Base-by-base conservation (phyloP, 2,113 vertebrate genomes). In the Cheirogaleus medius region DNA sequence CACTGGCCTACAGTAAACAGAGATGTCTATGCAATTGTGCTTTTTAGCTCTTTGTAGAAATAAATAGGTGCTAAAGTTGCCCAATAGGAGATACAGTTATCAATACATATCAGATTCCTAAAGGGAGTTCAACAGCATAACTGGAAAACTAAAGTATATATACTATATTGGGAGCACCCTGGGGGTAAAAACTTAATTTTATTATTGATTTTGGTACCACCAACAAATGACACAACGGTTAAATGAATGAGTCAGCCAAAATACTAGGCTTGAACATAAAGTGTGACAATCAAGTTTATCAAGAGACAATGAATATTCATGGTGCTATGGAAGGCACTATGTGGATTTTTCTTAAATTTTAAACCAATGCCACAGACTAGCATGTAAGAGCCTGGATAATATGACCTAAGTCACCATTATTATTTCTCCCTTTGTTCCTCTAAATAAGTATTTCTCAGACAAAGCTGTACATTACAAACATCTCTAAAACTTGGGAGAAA, bases 231-330 rank as follows among this genome's bases (percentile, higher is more conserved):
- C 77, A 89, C 34, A 90, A n/a, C 27, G 54, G 39, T 52, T 60
- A 90, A 76, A 58, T 58, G 11, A 78, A 49, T 39, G 7, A 81
- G 49, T 29, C 52, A 73, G 32, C 18, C 42, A 83, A 21, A 88
- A 91, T 29, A 74, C 27, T 82, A 69, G 5, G 58, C 32, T 9
- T 56, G 34, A 91, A 90, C 52, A 94, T 47, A 44, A 74, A 80
- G 58, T 83, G 20, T 29, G 54, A 34, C 14, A 29, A 77, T 14
- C 6, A 12, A 6, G 29, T 12, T 42, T 78, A 73, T 49, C 49
- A 74, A 94, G 80, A 6, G 71, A n/a, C 14, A 77, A 3, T 49
- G 47, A 96, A 96, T 14, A 83, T 18, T 93, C 74, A 90, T 76
- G 17, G 37, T 68, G 34, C 63, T 85, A 58, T 7, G 34, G 14